These are phyloP conservation scores for Sphaerophoria taeniata DNA, from an alignment of 2,888 invertebrate genomes.

Conservation along the genomic window DNA sequence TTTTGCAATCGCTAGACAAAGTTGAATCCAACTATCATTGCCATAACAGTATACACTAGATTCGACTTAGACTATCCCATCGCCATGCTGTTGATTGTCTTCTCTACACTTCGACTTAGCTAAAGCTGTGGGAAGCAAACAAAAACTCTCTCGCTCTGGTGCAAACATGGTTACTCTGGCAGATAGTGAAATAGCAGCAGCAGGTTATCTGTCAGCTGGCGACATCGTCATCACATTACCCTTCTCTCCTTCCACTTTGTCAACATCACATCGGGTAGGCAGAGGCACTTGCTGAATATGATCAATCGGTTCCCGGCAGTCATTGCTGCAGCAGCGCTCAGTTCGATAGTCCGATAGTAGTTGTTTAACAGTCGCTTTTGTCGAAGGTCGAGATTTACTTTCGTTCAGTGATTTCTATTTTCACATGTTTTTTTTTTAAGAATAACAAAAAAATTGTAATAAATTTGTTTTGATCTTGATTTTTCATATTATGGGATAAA, in stretches of 20 bases:
- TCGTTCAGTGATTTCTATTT: slow-evolving; percentile 18
- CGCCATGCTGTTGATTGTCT: slow-evolving; percentile 4
- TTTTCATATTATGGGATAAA: background rate
- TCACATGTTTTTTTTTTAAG: too few species aligned
- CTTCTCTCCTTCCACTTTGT: too few species aligned
- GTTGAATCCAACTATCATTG: slow-evolving; percentile 37
- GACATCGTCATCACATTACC: background rate
- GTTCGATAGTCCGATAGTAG: slow-evolving; percentile 25
- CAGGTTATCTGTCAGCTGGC: slow-evolving; percentile 64
- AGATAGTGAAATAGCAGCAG: slow-evolving; percentile 47
- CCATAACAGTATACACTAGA: slow-evolving; percentile 33
- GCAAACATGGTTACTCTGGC: slow-evolving; percentile 71
- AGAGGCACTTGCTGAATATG: slow-evolving; percentile 65
- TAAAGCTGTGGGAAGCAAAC: slow-evolving; percentile 27
- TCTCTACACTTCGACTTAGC: slow-evolving; percentile 26
- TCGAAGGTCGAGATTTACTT: slow-evolving; percentile 43
- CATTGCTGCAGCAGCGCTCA: slow-evolving; percentile 46
- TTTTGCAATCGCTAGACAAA: slow-evolving; percentile 42
- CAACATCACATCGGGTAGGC: too few species aligned
- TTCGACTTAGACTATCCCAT: too few species aligned
- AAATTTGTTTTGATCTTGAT: background rate
- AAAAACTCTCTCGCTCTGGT: slow-evolving; percentile 53
- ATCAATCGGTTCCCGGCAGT: slow-evolving; percentile 55
- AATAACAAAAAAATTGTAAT: too few species aligned
- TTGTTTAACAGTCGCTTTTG: slow-evolving; percentile 16